Percentiles rank a stretch among this genome's conserved stretches.
Conservation (phyloP, 2,113 vertebrate genomes). For the Ochotona princeps region DNA sequence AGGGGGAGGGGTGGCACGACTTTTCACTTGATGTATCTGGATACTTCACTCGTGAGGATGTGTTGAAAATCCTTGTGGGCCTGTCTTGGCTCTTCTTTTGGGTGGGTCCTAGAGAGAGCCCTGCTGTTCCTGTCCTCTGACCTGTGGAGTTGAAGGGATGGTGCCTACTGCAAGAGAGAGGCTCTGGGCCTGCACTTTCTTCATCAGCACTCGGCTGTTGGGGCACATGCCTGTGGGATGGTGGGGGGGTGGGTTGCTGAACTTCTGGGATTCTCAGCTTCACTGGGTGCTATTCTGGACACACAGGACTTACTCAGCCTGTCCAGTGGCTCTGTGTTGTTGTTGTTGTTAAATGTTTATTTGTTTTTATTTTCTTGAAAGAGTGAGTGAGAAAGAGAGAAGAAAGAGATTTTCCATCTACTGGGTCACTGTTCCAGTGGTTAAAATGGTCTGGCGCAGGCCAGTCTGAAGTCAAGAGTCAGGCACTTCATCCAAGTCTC, state of each 20-base stretch:
- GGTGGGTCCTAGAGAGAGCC: too few species aligned
- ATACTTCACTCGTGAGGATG: neutral
- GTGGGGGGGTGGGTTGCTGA: neutral
- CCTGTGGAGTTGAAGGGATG: neutral
- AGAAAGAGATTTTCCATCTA: too few species aligned
- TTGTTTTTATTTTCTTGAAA: too few species aligned
- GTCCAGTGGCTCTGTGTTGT: rapidly evolving
- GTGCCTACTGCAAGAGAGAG: neutral
- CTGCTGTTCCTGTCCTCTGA: rapidly evolving
- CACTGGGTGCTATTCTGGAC: rapidly evolving
- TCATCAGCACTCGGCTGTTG: rapidly evolving
- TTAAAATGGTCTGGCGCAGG: too few species aligned
- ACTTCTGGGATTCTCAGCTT: neutral
- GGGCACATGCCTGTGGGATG: rapidly evolving
- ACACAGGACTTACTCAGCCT: neutral
- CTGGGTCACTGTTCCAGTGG: too few species aligned
- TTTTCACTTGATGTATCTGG: neutral
- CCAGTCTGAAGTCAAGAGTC: too few species aligned
- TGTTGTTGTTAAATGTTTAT: too few species aligned
- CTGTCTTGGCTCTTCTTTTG: neutral
- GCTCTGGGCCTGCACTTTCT: rapidly evolving
- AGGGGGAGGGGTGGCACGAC: rapidly evolving
- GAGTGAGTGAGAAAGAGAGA: too few species aligned
- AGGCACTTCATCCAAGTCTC: too few species aligned
- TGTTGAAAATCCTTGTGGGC: neutral